Conservation (phyloP, 2,797 vertebrate genomes). For the Spinibarbus caldwelli region DNA sequence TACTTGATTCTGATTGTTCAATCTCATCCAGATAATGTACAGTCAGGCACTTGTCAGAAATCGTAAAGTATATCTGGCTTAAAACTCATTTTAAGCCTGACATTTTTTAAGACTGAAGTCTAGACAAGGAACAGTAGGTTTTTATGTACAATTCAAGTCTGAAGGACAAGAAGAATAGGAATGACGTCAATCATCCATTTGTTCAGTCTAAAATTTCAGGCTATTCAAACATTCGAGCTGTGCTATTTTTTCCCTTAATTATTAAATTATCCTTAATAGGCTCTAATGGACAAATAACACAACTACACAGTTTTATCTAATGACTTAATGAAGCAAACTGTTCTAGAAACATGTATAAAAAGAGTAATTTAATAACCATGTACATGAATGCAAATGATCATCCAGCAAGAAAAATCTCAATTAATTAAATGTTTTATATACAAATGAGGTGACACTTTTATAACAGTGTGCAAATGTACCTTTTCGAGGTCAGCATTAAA, state of each 20-base stretch:
- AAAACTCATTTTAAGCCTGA: neutral
- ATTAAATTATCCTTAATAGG: neutral
- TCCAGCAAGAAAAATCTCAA: neutral
- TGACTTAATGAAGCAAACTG: neutral
- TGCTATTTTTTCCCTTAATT: neutral
- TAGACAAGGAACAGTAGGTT: too few relatives aligned
- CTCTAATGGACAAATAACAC: neutral
- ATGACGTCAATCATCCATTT: neutral
- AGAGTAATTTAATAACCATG: constrained; percentile 11
- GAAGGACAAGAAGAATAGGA: neutral
- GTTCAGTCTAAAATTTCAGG: neutral
- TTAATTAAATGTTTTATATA: neutral
- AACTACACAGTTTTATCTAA: neutral
- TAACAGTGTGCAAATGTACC: neutral
- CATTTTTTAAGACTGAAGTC: neutral
- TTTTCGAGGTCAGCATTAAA: neutral
- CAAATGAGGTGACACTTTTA: neutral
- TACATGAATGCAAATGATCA: neutral
- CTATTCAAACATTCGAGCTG: neutral
- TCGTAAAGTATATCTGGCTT: neutral
- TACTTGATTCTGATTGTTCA: neutral
- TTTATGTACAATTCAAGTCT: neutral
- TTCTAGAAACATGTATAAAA: neutral
- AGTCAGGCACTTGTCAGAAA: neutral
- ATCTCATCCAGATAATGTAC: neutral